Percentiles rank a stretch among this genome's conserved stretches.
phyloP scores from a whole-genome alignment of 2,888 invertebrate species.

The Heliothis peltigera region DNA sequence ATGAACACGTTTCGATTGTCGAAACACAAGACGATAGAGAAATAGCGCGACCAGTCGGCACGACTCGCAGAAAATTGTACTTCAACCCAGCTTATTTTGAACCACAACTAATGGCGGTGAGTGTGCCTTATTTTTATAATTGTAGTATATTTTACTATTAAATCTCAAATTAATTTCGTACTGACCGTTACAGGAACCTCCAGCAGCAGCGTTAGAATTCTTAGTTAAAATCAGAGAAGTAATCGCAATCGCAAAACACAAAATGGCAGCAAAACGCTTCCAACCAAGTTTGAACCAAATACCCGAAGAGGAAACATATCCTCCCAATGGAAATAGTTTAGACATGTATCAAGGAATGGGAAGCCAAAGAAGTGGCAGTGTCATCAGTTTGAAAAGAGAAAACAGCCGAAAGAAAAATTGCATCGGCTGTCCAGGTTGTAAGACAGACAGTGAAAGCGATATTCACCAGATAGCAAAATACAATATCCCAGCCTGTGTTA shows the following conservation, averaged over 20 bases:
- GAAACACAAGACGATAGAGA: conserved; percentile 94
- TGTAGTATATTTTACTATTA: neutral
- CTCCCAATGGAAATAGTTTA: conserved; percentile 85
- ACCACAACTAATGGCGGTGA: conserved; percentile 94
- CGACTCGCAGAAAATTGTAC: conserved; percentile 94
- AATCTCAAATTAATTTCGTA: conserved; percentile 6
- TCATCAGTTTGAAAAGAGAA: conserved; percentile 90
- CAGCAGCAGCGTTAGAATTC: conserved; percentile 97
- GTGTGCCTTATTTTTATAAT: conserved; percentile 54
- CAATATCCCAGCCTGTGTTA: conserved; percentile 86
- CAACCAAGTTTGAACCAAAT: conserved; percentile 94
- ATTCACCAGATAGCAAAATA: conserved; percentile 82
- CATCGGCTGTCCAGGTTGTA: conserved; percentile 92
- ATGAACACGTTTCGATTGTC: conserved; percentile 95
- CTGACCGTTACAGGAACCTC: conserved; percentile 92
- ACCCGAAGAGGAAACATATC: conserved; percentile 93
- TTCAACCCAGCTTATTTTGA: conserved; percentile 98
- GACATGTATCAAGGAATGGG: conserved; percentile 85
- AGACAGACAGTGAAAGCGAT: conserved; percentile 73
- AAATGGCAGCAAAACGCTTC: conserved; percentile 95
- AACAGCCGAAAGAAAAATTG: conserved; percentile 91
- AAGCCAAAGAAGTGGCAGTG: conserved; percentile 89
- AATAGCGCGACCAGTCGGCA: conserved; percentile 92
- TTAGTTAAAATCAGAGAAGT: conserved; percentile 97
- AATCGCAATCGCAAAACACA: conserved; percentile 96